phyloP scores from a whole-genome alignment of 2,888 invertebrate species.

The Plagodis dolabraria region DNA sequence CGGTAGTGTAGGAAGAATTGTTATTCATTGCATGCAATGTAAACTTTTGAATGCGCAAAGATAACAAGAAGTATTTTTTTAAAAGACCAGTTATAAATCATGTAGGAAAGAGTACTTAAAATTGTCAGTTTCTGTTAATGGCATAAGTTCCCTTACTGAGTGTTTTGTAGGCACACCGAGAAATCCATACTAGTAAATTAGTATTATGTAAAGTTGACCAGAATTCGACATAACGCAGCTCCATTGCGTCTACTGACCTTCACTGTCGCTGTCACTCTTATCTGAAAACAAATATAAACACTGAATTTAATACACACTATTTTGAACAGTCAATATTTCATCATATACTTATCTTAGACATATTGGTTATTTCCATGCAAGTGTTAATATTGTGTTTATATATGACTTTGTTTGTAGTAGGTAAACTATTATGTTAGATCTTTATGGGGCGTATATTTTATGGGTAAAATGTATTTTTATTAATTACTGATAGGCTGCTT shows the following conservation, averaged over 20 bases:
- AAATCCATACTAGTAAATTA: slow-evolving; percentile 69
- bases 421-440: too few relatives aligned
- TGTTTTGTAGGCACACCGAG: slow-evolving; percentile 53
- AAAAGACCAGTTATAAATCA: too few relatives aligned
- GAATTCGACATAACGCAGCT: slow-evolving; percentile 78
- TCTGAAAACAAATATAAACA: slow-evolving; percentile 84
- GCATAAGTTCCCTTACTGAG: slow-evolving; percentile 21
- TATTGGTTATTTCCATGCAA: too few relatives aligned
- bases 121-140: not conserved
- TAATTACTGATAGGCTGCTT: too few relatives aligned
- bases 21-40: too few relatives aligned
- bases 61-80: too few relatives aligned
- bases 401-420: too few relatives aligned
- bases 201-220: slow-evolving; percentile 83
- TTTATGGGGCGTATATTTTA: too few relatives aligned
- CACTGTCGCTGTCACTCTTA: slow-evolving; percentile 97
- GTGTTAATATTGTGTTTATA: too few relatives aligned
- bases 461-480: too few relatives aligned
- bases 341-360: not conserved
- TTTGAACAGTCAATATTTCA: slow-evolving; percentile 1
- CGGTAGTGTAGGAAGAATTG: too few relatives aligned
- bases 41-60: too few relatives aligned
- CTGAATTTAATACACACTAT: not conserved
- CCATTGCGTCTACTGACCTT: slow-evolving; percentile 90
- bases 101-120: not conserved